Evolutionary conservation across 2,113 vertebrate species (phyloP), one percentile per base, ranked within the genome.

Genomic region (Columbina picui): DNA sequence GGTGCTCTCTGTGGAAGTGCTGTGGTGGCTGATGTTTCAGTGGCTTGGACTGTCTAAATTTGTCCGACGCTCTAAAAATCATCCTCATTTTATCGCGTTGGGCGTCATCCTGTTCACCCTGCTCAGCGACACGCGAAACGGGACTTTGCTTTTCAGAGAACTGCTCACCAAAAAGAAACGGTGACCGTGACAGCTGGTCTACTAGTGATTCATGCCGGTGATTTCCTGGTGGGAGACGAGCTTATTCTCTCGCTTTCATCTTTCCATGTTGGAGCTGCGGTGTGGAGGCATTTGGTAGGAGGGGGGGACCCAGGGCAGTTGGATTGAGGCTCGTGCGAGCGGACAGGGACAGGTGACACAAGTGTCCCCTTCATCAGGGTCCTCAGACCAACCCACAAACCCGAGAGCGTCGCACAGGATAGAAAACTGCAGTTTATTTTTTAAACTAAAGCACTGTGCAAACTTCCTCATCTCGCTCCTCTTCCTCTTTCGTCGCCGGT

Each of bases 321-420:
- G 61, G 49, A 68, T 9, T 1, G 13, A n/a, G 76, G 53, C 39
- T 56, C 10, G 36, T 52, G 27, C 15, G 57, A 14, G 47, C 4
- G 1, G 43, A 43, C 32, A 10, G 26, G 25, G 34, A 10, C 19
- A 36, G 84, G 26, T 53, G 61, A 22, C 36, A 27, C 10, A 26
- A 19, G 27, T 2, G 38, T 45, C 34, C 16, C 67, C 25, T 45
- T 16, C n/a, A 1, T 25, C 38, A 15, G 53, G 16, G 39, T 52
- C 64, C 39, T 15, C 34, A 55, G 57, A 7, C 7, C 38, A 8
- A 13, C 16, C 67, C 50, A 22, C 26, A n/a, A 38, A 34, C 36
- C 23, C 11, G 3, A 38, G 41, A 14, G n/a, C 1, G 7, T n/a
- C 3, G 0, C 26, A 30, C 5, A 2, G 43, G 32, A 30, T 18